Percentiles rank a stretch among this genome's conserved stretches.
phyloP scores from a whole-genome alignment of 1,140 invertebrate species.

The Sycobia sp. region DNA sequence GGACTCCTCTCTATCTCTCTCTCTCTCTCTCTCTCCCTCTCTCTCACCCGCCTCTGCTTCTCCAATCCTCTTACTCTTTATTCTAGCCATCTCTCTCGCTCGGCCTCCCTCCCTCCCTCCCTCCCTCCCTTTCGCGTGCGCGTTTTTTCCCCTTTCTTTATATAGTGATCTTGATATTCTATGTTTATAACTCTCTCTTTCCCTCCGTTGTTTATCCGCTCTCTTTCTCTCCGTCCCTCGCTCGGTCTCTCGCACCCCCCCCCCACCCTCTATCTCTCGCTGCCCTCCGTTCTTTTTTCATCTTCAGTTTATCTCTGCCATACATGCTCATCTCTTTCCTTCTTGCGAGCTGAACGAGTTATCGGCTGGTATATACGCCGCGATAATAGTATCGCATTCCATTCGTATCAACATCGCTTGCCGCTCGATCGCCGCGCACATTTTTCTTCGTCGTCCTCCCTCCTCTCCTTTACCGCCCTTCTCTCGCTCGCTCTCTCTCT shows the following conservation, averaged over 20 bases:
- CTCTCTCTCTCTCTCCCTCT: too few species aligned
- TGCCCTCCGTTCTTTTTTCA: not conserved
- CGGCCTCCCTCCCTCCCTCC: not conserved
- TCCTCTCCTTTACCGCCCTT: slow-evolving; percentile 16
- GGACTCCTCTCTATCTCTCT: not conserved
- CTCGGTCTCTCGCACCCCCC: too few species aligned
- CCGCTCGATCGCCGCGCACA: not conserved
- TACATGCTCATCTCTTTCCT: not conserved
- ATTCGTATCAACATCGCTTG: slow-evolving; percentile 53
- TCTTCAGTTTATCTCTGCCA: slow-evolving; percentile 11
- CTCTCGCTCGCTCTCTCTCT: not conserved
- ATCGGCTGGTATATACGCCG: slow-evolving; percentile 50
- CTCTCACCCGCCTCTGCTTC: slow-evolving; percentile 2
- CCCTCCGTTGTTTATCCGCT: not conserved
- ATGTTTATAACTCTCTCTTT: slow-evolving; percentile 7
- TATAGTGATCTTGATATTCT: slow-evolving; percentile 10
- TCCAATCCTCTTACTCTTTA: slow-evolving; percentile 10
- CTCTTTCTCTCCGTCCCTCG: not conserved
- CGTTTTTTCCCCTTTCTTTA: not conserved
- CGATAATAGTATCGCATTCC: slow-evolving; percentile 59
- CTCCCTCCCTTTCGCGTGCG: not conserved
- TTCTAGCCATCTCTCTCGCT: not conserved
- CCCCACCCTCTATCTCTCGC: not conserved
- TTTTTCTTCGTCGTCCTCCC: not conserved
- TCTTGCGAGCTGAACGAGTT: slow-evolving; percentile 41